Base-by-base conservation (phyloP, 2,113 vertebrate genomes). In the Osmerus eperlanus region DNA sequence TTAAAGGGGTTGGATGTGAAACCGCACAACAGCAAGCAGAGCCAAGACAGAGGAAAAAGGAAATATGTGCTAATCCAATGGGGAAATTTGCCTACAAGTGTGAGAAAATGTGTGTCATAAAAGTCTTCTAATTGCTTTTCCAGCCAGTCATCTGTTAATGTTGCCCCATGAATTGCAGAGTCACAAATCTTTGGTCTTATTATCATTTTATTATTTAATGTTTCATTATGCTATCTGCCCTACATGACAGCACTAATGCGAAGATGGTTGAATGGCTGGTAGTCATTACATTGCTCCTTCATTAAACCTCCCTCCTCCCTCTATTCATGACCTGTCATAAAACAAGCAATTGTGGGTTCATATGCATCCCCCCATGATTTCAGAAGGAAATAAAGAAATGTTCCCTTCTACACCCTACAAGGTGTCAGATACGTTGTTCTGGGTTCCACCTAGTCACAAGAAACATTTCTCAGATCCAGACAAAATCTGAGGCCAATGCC, bases 141-240 rank as follows among this genome's bases (percentile, higher is more conserved):
- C 56, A 69, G 52, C 32, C 51, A 36, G 65, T 68, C 66, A 65
- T 60, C 61, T 78, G 71, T 78, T 58, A 63, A 66, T 36, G 62
- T 67, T 56, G 67, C 18, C n/a, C 8, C 2, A 2, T 65, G 59
- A 63, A 64, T 75, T 5, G 41, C 66, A 55, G 51, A 55, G 5
- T 63, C 64, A 71, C 58, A 72, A 54, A 55, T 71, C 72, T 52
- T 7, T 4, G n/a, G 23, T 63, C 52, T 41, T 56, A 67, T 71
- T 67, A 19, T 28, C 36, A 68, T 58, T 41, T 13, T 52, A 32
- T 70, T 65, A 70, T 65, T 60, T 53, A 65, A 18, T 54, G 23
- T 75, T 65, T 29, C 61, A 56, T 53, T 70, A 47, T 78, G 18
- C 25, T 56, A 23, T 59, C 55, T 66, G 23, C 52, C 52, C 29